Evolutionary conservation across 2,113 vertebrate species (phyloP), one percentile per base, ranked within the genome.

Genomic region (Nothoprocta pentlandii): DNA sequence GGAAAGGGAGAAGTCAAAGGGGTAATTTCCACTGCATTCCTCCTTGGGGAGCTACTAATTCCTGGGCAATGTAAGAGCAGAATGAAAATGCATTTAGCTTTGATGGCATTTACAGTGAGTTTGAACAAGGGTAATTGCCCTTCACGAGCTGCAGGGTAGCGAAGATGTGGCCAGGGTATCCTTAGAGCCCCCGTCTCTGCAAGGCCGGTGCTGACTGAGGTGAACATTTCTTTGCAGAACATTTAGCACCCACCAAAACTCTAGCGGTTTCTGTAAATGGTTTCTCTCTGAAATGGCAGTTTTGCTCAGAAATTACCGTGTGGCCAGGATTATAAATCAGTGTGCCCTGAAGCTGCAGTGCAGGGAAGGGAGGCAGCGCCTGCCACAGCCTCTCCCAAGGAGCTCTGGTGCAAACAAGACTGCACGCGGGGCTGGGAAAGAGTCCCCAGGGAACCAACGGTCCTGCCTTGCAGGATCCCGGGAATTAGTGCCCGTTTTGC

Each of bases 11-110:
- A 78, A 93, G 81, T 67, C 89, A 92, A 83, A 51, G 68, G 67
- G 82, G 51, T 91, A 90, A 94, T 95, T 96, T 95, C 47, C 68
- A 71, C 73, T 95, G 85, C 46, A 71, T 79, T 96, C 5, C 17
- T 77, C 82, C 87, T 91, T 59, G 68, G 42, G 66, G 86, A 83
- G 54, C 87, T 74, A 87, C 85, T 87, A 93, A 58, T 78, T 95
- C 44, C 64, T 91, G 3, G 0, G 44, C 76, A 91, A 64, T 92
- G 80, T 63, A 67, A 85, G 61, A 44, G 56, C 61, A 68, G 82
- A 91, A 88, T 92, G 85, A 92, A 93, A 88, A 86, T 68, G n/a
- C 63, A 44, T 87, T 94, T 91, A 22, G 85, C 61, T 80, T 51
- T 89, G 34, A 44, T 91, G 87, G 61, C 85, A 81, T 93, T 93